These are phyloP conservation scores for Agraylea sexmaculata DNA, from an alignment of 1,140 invertebrate genomes.

Conservation along the genomic window DNA sequence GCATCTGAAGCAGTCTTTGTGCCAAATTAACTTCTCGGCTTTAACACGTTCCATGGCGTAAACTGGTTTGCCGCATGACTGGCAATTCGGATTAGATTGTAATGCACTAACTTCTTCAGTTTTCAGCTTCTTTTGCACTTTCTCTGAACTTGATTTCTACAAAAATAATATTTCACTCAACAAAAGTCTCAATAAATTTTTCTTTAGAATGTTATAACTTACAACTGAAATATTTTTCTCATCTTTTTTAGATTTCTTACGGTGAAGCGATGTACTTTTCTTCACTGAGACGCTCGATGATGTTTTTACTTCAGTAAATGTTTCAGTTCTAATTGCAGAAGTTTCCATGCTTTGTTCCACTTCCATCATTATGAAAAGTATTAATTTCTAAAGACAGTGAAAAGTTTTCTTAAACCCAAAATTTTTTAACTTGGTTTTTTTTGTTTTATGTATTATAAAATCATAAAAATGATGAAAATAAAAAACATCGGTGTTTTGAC, in stretches of 20 bases:
- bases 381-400: too few relatives aligned
- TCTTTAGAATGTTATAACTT: constrained; percentile 19
- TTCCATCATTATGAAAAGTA: constrained; percentile 35
- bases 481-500: too few relatives aligned
- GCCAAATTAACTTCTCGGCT: constrained; percentile 74
- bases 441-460: too few relatives aligned
- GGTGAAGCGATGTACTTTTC: constrained; percentile 25
- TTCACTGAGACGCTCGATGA: constrained; percentile 30
- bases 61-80: constrained; percentile 73
- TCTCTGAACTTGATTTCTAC: constrained; percentile 36
- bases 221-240: constrained; percentile 39
- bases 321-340: constrained; percentile 30
- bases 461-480: too few relatives aligned
- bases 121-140: constrained; percentile 36
- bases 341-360: constrained; percentile 34
- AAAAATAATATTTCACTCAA: too few relatives aligned
- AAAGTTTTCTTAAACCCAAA: too few relatives aligned
- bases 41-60: constrained; percentile 92
- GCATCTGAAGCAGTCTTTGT: constrained; percentile 87
- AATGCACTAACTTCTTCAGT: constrained; percentile 22
- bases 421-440: too few relatives aligned
- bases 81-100: constrained; percentile 48
- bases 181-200: too few relatives aligned
- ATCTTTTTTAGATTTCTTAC: constrained; percentile 36
- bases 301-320: constrained; percentile 20